Percentiles rank a stretch among this genome's conserved stretches.
Conservation (phyloP, 2,888 invertebrate genomes). For the Rhingia campestris region DNA sequence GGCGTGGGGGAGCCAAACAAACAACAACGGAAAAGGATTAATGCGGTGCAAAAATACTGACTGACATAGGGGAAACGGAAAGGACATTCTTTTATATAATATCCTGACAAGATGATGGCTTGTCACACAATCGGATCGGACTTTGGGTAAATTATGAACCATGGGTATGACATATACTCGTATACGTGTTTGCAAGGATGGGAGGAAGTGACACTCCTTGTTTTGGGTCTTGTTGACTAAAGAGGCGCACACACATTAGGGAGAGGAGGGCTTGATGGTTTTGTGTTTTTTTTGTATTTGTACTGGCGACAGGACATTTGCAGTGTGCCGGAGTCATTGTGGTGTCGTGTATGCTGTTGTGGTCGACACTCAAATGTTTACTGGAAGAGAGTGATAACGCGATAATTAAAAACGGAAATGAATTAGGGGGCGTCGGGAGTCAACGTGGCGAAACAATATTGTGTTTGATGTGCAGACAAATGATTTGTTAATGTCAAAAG, state of each 20-base stretch:
- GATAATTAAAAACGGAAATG: slow-evolving; percentile 67
- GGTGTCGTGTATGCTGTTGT: slow-evolving; percentile 7
- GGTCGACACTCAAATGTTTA: not conserved
- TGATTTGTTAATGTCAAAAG: slow-evolving; percentile 26
- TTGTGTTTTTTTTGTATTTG: slow-evolving; percentile 53
- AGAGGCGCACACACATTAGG: slow-evolving; percentile 4
- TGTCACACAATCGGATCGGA: slow-evolving; percentile 63
- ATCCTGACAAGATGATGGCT: slow-evolving; percentile 59
- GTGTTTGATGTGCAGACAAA: slow-evolving; percentile 34
- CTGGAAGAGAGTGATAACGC: slow-evolving; percentile 47
- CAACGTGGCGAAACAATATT: slow-evolving; percentile 46
- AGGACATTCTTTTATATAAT: slow-evolving; percentile 15
- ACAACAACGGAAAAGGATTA: slow-evolving; percentile 60
- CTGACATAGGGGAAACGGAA: not conserved
- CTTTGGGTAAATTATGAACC: slow-evolving; percentile 35
- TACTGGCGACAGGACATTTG: slow-evolving; percentile 44
- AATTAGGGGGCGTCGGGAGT: slow-evolving; percentile 45
- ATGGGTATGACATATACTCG: not conserved
- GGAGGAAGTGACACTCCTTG: slow-evolving; percentile 45
- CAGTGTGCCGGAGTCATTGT: slow-evolving; percentile 22
- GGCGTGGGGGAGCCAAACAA: slow-evolving; percentile 8
- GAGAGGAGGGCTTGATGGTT: slow-evolving; percentile 32
- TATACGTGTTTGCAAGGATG: not conserved
- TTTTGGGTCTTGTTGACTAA: slow-evolving; percentile 39
- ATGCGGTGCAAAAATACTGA: slow-evolving; percentile 39